Percentiles rank a stretch among this genome's conserved stretches.
Conservation (phyloP, 1,140 invertebrate species). For the Thaumatotibia leucotreta region DNA sequence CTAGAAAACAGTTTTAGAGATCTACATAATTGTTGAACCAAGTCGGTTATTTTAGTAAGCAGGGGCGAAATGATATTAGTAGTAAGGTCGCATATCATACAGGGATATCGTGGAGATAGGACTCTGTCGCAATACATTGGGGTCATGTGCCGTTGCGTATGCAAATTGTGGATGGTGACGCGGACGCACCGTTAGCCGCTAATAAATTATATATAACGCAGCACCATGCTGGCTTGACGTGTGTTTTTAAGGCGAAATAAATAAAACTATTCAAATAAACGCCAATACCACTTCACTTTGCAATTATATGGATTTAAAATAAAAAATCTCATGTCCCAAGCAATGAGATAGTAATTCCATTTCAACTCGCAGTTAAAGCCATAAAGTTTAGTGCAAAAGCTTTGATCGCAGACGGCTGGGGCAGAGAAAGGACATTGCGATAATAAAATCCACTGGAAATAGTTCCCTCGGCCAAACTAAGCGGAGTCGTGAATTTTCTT, state of each 20-base stretch:
- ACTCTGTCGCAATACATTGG: neutral
- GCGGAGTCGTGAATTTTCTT: neutral
- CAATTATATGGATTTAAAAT: neutral
- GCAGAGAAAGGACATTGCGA: neutral
- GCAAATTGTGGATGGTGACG: constrained; percentile 5
- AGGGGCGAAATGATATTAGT: too few relatives aligned
- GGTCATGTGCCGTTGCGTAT: constrained; percentile 17
- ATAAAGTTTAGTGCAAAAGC: neutral
- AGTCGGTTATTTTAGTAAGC: too few relatives aligned
- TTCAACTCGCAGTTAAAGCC: neutral
- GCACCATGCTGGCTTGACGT: neutral
- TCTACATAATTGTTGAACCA: too few relatives aligned
- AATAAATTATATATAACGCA: neutral
- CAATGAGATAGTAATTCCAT: neutral
- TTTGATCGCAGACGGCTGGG: neutral
- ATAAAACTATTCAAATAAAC: too few relatives aligned
- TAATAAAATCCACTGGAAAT: neutral
- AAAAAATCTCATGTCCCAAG: neutral
- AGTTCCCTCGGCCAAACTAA: neutral
- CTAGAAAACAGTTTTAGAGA: too few relatives aligned
- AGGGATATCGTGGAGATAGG: neutral
- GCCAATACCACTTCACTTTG: too few relatives aligned
- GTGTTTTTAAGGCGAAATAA: neutral
- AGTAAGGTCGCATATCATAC: neutral
- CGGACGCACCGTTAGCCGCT: neutral